A percentile compares a stretch with the other conserved stretches of the same genome.
phyloP scores from a whole-genome alignment of 2,797 vertebrate species.

The Dermochelys coriacea region DNA sequence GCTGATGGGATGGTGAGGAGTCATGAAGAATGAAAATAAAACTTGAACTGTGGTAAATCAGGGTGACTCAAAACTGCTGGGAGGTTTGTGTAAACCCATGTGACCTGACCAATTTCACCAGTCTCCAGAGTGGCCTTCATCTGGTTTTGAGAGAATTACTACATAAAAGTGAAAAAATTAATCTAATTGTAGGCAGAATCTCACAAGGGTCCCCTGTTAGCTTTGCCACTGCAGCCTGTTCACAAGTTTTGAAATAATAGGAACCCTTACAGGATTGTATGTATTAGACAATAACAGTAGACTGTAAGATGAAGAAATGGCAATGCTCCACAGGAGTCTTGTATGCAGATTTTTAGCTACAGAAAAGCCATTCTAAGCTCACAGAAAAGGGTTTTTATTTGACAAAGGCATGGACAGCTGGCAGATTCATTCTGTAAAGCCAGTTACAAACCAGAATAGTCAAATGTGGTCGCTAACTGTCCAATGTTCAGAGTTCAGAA shows the following conservation, averaged over 20 bases:
- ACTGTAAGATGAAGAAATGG: neutral
- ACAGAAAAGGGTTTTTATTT: conserved; percentile 9
- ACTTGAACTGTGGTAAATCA: neutral
- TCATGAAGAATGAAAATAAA: neutral
- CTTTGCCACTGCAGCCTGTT: conserved; percentile 21
- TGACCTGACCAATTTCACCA: neutral
- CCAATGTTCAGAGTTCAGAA: neutral
- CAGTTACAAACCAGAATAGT: neutral
- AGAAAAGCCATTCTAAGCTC: neutral
- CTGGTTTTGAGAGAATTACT: neutral
- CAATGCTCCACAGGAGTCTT: neutral
- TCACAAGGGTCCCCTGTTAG: neutral
- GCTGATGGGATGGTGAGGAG: neutral
- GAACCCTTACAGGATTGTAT: neutral
- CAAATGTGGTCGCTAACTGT: neutral
- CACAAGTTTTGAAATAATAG: neutral
- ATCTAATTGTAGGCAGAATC: neutral
- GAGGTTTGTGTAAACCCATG: neutral
- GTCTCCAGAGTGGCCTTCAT: neutral
- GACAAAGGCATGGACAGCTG: neutral
- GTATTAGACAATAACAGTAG: neutral
- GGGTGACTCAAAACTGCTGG: neutral
- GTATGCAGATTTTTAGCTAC: neutral
- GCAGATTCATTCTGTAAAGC: neutral
- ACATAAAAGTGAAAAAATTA: conserved; percentile 4